A percentile compares a stretch with the other conserved stretches of the same genome.
These are phyloP conservation scores for Anthoptus insignis DNA, from an alignment of 2,888 invertebrate species.

Conservation along the genomic window DNA sequence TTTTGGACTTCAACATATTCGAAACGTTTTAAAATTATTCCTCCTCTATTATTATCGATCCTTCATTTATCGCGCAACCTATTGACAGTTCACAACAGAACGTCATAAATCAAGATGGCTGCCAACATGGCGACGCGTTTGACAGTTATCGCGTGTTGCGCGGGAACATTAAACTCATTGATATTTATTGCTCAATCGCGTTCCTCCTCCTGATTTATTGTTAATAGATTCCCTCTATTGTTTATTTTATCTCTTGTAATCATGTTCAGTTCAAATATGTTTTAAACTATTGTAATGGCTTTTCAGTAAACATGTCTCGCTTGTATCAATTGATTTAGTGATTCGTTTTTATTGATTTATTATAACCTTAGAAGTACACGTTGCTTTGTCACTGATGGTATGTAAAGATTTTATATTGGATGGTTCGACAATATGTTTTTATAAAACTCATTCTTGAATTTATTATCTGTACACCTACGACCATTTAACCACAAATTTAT, in stretches of 20 bases:
- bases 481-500: too few relatives aligned
- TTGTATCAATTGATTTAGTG: conserved; percentile 25
- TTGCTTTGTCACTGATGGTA: too few relatives aligned
- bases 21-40: not conserved
- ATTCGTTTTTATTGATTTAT: conserved; percentile 23
- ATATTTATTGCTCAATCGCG: conserved; percentile 85
- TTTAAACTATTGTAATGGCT: conserved; percentile 33
- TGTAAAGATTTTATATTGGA: too few relatives aligned
- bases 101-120: conserved; percentile 82
- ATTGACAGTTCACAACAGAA: conserved; percentile 77
- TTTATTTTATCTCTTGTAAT: conserved; percentile 65
- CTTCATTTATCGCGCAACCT: conserved; percentile 55
- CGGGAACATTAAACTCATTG: conserved; percentile 85
- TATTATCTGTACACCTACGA: too few relatives aligned
- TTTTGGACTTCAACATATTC: too few relatives aligned
- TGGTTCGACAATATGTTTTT: too few relatives aligned
- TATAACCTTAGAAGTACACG: not conserved
- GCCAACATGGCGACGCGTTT: conserved; percentile 79
- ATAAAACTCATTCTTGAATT: too few relatives aligned
- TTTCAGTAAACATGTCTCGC: conserved; percentile 22
- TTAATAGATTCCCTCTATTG: conserved; percentile 79
- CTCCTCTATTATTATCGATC: conserved; percentile 22
- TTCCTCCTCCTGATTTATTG: conserved; percentile 77
- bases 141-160: conserved; percentile 84
- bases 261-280: conserved; percentile 26